Evolutionary conservation across 1,140 invertebrate genomes (phyloP).

Genomic region (Ostrea denselamellosa): DNA sequence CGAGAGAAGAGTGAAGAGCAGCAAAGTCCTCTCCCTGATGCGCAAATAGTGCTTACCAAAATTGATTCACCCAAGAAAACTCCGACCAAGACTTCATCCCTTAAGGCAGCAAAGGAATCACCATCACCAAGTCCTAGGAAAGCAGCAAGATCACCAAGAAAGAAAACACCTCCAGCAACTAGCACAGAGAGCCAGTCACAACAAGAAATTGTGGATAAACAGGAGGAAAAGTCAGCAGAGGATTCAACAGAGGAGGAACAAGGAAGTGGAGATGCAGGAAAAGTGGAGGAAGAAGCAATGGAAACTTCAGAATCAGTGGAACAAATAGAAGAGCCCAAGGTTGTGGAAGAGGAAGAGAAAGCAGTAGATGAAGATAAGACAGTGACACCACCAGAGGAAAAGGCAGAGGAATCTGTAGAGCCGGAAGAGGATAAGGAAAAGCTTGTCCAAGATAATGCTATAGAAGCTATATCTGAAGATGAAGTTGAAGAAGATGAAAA

Average conservation of each 20-base stretch:
- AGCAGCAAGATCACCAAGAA: constrained; percentile 39
- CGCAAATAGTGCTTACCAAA: constrained; percentile 41
- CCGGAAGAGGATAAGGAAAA: constrained; percentile 30
- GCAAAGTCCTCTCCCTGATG: constrained; percentile 10
- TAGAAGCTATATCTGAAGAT: constrained; percentile 39
- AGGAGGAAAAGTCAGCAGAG: constrained; percentile 48
- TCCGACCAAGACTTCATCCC: constrained; percentile 24
- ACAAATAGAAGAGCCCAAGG: constrained; percentile 47
- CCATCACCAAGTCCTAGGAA: constrained; percentile 29
- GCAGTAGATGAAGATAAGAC: constrained; percentile 43
- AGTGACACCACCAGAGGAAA: constrained; percentile 40
- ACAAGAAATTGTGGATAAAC: not conserved
- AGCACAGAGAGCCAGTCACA: not conserved
- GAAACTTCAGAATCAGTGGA: constrained; percentile 40
- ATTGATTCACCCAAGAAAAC: constrained; percentile 45
- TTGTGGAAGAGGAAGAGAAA: constrained; percentile 46
- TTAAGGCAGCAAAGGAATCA: constrained; percentile 4
- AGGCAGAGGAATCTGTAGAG: constrained; percentile 30
- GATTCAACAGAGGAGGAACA: constrained; percentile 38
- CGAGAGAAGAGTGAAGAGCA: constrained; percentile 13
- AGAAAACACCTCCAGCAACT: constrained; percentile 31
- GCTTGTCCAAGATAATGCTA: not conserved
- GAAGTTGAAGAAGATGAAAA: constrained; percentile 29
- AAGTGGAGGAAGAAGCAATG: constrained; percentile 43
- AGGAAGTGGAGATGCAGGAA: constrained; percentile 30